phyloP scores from a whole-genome alignment of 2,113 vertebrate genomes.

The Ammodytes marinus region DNA sequence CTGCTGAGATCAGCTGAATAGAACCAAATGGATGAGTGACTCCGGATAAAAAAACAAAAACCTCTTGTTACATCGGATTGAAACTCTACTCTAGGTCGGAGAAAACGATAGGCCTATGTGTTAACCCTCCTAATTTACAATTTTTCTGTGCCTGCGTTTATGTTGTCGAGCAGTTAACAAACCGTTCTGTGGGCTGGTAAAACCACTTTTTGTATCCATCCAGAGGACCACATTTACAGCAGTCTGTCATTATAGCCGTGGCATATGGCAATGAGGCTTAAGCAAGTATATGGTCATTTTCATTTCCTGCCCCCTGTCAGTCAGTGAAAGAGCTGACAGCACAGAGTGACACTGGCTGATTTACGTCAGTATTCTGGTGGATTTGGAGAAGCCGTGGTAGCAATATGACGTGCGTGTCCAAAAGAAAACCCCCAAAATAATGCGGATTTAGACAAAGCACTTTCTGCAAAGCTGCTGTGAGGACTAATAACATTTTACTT shows the following conservation, averaged over 20 bases:
- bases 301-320: conserved; percentile 61
- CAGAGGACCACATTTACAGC: conserved; percentile 39
- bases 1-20: conserved; percentile 1
- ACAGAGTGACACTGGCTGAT: conserved; percentile 57
- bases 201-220: conserved; percentile 49
- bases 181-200: conserved; percentile 50
- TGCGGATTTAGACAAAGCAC: conserved; percentile 1
- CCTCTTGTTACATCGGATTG: not conserved
- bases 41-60: conserved; percentile 12
- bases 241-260: conserved; percentile 64
- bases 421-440: not conserved
- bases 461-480: conserved; percentile 1
- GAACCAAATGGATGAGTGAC: conserved; percentile 11
- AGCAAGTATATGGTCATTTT: conserved; percentile 63
- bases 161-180: conserved; percentile 36
- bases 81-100: not conserved
- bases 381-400: conserved; percentile 33
- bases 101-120: not conserved
- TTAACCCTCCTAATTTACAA: not conserved
- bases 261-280: conserved; percentile 71
- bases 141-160: conserved; percentile 24
- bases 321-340: conserved; percentile 23
- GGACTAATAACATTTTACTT: conserved; percentile 22
- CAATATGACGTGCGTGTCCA: conserved; percentile 10
- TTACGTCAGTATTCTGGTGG: conserved; percentile 33